Percentiles rank a stretch among this genome's conserved stretches.
These are phyloP conservation scores for Atherix ibis DNA, from an alignment of 2,888 invertebrate genomes.

Conservation along the genomic window DNA sequence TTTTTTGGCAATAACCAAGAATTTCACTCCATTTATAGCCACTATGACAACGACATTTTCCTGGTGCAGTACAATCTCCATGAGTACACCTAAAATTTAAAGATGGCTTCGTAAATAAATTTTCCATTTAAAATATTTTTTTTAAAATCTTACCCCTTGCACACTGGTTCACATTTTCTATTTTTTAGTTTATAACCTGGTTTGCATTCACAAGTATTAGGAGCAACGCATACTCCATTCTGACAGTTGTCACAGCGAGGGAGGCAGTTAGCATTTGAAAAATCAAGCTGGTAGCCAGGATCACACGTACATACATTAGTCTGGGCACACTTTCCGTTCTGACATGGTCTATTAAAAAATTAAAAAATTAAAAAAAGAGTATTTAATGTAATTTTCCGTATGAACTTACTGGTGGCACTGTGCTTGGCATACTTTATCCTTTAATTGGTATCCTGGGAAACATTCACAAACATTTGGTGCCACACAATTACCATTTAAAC, in stretches of 20 bases:
- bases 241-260: slow-evolving; percentile 1
- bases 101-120: background rate
- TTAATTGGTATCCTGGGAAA: slow-evolving; percentile 34
- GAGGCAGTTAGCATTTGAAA: slow-evolving; percentile 11
- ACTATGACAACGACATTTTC: background rate
- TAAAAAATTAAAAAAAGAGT: background rate
- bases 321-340: slow-evolving; percentile 25
- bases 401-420: slow-evolving; percentile 29
- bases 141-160: slow-evolving; percentile 4
- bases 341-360: slow-evolving; percentile 20
- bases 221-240: slow-evolving; percentile 25
- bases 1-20: background rate
- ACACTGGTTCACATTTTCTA: slow-evolving; percentile 22
- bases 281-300: slow-evolving; percentile 24
- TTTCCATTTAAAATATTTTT: background rate
- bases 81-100: background rate
- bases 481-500: slow-evolving; percentile 40
- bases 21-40: background rate
- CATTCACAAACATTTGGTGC: slow-evolving; percentile 43
- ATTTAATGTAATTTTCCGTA: slow-evolving; percentile 9
- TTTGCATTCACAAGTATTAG: slow-evolving; percentile 29
- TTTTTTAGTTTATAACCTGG: slow-evolving; percentile 27
- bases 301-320: slow-evolving; percentile 30
- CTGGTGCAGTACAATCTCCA: background rate
- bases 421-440: slow-evolving; percentile 25